Percentiles rank a stretch among this genome's conserved stretches.
Evolutionary conservation across 2,797 vertebrate species (phyloP).

Genomic region (Odontamblyopus rebecca): DNA sequence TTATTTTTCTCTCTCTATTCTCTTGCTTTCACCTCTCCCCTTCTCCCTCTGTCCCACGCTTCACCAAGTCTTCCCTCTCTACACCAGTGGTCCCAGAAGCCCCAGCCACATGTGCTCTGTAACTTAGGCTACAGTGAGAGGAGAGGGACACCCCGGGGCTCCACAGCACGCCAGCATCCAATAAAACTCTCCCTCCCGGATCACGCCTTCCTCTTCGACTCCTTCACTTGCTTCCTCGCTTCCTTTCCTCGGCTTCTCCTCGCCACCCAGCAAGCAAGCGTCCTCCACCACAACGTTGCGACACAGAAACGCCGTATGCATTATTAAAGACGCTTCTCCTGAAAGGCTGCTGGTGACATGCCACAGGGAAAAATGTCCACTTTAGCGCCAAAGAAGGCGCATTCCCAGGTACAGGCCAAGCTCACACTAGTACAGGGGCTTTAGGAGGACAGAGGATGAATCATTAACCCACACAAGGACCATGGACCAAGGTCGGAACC

Average conservation of each 20-base stretch:
- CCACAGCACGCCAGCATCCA: conserved; percentile 46
- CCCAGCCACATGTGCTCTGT: conserved; percentile 46
- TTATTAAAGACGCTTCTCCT: conserved; percentile 83
- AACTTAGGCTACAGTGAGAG: conserved; percentile 68
- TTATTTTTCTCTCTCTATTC: not conserved
- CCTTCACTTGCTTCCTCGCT: not conserved
- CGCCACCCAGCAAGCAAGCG: conserved; percentile 48
- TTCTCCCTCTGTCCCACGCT: conserved; percentile 7
- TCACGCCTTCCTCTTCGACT: conserved; percentile 24
- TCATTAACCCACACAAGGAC: not conserved
- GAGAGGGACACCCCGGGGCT: conserved; percentile 58
- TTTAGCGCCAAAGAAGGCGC: conserved; percentile 50
- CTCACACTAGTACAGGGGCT: not conserved
- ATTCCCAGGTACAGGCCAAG: conserved; percentile 36
- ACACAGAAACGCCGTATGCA: conserved; percentile 74
- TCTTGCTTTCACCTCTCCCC: not conserved
- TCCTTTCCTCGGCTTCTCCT: conserved; percentile 14
- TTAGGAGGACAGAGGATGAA: not conserved
- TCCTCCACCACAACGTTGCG: conserved; percentile 47
- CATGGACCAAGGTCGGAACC: not conserved
- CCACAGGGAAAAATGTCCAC: conserved; percentile 71
- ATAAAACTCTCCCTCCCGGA: conserved; percentile 43
- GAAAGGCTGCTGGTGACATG: conserved; percentile 75
- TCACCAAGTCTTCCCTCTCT: conserved; percentile 2
- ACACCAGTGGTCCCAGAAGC: not conserved